Conservation (phyloP, 2,113 vertebrate species). For the Alligator sinensis region DNA sequence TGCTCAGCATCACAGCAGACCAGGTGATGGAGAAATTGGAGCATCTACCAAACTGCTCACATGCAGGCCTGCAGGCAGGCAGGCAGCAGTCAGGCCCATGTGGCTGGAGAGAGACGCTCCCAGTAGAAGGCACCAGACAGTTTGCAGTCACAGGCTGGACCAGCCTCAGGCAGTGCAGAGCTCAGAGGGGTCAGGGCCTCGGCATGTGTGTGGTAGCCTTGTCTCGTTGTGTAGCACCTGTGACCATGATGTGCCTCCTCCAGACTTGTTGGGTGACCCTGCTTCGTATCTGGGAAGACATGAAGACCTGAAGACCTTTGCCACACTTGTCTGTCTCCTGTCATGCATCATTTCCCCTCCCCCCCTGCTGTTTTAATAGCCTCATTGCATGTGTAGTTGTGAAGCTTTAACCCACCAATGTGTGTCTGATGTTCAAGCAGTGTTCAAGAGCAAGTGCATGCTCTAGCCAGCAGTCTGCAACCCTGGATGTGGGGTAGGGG, state of each 20-base stretch:
- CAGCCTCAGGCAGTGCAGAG: background rate
- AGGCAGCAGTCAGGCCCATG: too few species aligned
- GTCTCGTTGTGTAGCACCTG: background rate
- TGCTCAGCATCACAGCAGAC: conserved; percentile 48
- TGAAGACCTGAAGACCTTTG: background rate
- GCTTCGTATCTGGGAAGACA: background rate
- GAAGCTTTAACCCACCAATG: background rate
- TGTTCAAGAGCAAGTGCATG: background rate
- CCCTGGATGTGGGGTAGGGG: background rate
- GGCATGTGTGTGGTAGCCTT: background rate
- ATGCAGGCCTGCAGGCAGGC: fast-evolving
- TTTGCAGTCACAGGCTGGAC: background rate
- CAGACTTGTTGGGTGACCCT: background rate
- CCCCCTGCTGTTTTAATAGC: background rate
- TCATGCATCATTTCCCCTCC: background rate
- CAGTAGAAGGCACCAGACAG: background rate
- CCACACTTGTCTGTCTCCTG: background rate
- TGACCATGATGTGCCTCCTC: background rate
- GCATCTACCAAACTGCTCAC: background rate
- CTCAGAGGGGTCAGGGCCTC: background rate
- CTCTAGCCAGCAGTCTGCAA: background rate
- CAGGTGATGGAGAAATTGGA: conserved; percentile 62
- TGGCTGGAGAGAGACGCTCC: background rate
- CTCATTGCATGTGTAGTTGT: background rate
- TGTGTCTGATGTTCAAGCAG: background rate